A percentile compares a stretch with the other conserved stretches of the same genome.
phyloP scores from a whole-genome alignment of 2,888 invertebrate species.

The Morpho helenor region DNA sequence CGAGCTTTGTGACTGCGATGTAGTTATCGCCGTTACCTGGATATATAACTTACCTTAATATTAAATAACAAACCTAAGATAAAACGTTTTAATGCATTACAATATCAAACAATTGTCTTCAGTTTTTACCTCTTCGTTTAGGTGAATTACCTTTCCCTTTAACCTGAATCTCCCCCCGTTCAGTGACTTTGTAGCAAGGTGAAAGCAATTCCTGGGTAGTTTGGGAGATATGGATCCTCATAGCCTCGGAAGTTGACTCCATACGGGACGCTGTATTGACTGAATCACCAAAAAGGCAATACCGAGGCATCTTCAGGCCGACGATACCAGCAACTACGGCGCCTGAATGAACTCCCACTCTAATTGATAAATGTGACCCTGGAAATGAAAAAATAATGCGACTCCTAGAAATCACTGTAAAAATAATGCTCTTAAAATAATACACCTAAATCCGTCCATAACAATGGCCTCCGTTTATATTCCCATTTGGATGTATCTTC shows the following conservation, averaged over 20 bases:
- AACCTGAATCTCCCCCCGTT: constrained; percentile 91
- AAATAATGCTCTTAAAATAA: no score
- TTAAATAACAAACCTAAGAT: background rate
- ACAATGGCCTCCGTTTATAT: no score
- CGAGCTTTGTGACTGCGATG: no score
- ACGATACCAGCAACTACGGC: constrained; percentile 96
- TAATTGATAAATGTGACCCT: constrained; percentile 89
- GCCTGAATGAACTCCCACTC: constrained; percentile 94
- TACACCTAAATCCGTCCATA: no score
- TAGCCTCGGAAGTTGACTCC: constrained; percentile 95
- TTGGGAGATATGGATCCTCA: constrained; percentile 97
- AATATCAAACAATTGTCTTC: background rate
- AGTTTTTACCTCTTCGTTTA: constrained; percentile 19
- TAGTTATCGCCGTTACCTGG: no score
- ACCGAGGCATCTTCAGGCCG: constrained; percentile 94
- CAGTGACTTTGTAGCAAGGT: constrained; percentile 84
- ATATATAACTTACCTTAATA: background rate
- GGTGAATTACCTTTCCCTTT: constrained; percentile 89
- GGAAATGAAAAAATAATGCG: constrained; percentile 10
- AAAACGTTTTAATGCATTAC: no score
- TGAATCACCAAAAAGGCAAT: constrained; percentile 93
- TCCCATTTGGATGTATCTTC: no score
- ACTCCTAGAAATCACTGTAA: no score
- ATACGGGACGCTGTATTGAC: constrained; percentile 95
- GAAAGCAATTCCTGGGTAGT: constrained; percentile 89